A percentile compares a stretch with the other conserved stretches of the same genome.
Evolutionary conservation across 2,888 invertebrate species (phyloP).

Genomic region (Lobophora halterata): DNA sequence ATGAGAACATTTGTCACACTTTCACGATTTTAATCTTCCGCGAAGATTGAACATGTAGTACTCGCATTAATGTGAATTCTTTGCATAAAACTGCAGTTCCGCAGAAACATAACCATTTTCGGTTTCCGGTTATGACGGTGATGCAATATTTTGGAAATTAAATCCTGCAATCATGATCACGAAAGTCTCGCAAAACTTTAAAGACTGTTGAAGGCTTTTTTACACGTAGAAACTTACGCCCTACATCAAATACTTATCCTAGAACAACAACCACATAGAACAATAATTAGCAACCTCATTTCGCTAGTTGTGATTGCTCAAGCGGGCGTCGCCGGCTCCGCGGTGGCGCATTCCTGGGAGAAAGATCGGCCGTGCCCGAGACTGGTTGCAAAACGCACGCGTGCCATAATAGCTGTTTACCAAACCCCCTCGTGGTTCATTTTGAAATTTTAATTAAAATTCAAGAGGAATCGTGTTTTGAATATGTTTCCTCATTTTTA

Average conservation of each 20-base stretch:
- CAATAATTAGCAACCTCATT: conserved; percentile 36
- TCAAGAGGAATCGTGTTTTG: conserved; percentile 53
- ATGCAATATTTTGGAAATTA: no score
- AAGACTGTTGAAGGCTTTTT: no score
- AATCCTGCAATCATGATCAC: no score
- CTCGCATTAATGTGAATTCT: background rate
- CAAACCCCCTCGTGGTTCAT: conserved; percentile 54
- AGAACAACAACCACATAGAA: no score
- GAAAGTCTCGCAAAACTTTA: no score
- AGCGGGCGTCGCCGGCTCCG: conserved; percentile 33
- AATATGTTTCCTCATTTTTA: conserved; percentile 48
- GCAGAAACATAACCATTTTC: no score
- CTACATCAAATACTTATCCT: no score
- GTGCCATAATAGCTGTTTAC: conserved; percentile 54
- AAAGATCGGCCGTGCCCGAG: conserved; percentile 64
- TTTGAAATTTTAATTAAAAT: conserved; percentile 69
- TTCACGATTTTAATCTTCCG: background rate
- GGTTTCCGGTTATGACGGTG: no score
- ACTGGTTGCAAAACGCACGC: conserved; percentile 59
- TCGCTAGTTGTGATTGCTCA: conserved; percentile 31
- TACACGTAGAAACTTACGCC: no score
- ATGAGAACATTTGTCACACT: no score
- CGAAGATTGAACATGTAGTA: no score
- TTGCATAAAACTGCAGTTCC: background rate
- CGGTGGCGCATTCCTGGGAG: conserved; percentile 59